phyloP scores from a whole-genome alignment of 2,113 vertebrate species.

The Zosterops hypoxanthus region DNA sequence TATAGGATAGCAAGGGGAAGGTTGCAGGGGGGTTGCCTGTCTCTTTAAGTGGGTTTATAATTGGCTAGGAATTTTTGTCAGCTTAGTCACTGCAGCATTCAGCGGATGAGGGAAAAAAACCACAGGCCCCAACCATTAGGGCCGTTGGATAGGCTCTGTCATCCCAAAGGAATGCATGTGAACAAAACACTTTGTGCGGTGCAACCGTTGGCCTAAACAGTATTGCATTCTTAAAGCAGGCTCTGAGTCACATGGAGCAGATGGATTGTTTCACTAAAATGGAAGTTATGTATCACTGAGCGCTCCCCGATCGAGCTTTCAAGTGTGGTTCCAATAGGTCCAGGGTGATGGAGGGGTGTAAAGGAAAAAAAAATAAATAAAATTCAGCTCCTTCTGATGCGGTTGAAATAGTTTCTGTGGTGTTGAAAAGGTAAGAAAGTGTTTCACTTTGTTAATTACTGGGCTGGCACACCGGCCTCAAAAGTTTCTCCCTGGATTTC shows the following conservation, averaged over 20 bases:
- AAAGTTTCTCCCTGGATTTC: neutral
- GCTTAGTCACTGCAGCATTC: constrained; percentile 77
- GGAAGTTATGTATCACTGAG: constrained; percentile 69
- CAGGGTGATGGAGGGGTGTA: neutral
- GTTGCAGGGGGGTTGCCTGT: constrained; percentile 62
- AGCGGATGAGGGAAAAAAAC: constrained; percentile 75
- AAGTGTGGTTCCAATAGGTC: constrained; percentile 6
- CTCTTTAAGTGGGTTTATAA: constrained; percentile 78
- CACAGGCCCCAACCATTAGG: constrained; percentile 74
- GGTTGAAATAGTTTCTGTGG: neutral
- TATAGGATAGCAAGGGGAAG: constrained; percentile 57
- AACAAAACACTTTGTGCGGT: constrained; percentile 77
- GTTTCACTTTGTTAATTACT: neutral
- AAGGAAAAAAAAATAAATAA: neutral
- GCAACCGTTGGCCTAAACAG: constrained; percentile 73
- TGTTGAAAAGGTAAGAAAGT: neutral
- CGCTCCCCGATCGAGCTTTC: neutral
- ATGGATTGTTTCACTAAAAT: constrained; percentile 76
- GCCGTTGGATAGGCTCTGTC: constrained; percentile 76
- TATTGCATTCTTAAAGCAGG: constrained; percentile 72
- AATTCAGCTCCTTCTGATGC: neutral
- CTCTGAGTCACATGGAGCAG: constrained; percentile 74
- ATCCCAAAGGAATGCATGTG: constrained; percentile 81
- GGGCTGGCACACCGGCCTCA: neutral
- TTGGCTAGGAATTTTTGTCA: constrained; percentile 76